phyloP scores from a whole-genome alignment of 1,140 invertebrate genomes.

The Drepana arcuata region DNA sequence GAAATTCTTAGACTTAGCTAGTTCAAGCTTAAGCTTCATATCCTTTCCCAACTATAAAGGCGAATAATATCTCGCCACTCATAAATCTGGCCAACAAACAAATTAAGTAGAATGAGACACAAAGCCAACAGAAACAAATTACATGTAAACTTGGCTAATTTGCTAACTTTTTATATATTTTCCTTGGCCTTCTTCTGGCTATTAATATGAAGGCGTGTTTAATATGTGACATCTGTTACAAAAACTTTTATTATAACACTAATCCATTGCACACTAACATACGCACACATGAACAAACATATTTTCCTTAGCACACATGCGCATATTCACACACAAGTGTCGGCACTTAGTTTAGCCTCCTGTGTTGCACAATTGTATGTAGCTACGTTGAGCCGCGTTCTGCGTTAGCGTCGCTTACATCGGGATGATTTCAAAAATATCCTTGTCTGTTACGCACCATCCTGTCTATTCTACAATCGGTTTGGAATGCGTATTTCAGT shows the following conservation, averaged over 20 bases:
- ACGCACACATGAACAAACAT: constrained; percentile 22
- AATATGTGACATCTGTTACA: constrained; percentile 72
- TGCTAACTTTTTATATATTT: constrained; percentile 66
- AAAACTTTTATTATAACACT: constrained; percentile 72
- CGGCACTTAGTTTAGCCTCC: constrained; percentile 56
- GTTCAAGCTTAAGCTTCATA: too few relatives aligned
- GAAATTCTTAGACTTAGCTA: too few relatives aligned
- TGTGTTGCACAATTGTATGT: constrained; percentile 36
- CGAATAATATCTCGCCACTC: too few relatives aligned
- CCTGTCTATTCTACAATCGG: too few relatives aligned
- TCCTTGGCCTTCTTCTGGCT: constrained; percentile 44
- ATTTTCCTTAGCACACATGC: constrained; percentile 22
- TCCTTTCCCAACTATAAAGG: too few relatives aligned
- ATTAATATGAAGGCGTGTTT: constrained; percentile 66
- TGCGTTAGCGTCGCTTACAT: too few relatives aligned
- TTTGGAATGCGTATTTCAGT: too few relatives aligned
- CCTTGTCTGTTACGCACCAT: too few relatives aligned
- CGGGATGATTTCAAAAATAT: too few relatives aligned
- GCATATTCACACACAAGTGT: constrained; percentile 39
- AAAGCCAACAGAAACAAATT: constrained; percentile 47
- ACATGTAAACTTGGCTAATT: constrained; percentile 45
- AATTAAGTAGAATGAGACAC: constrained; percentile 23
- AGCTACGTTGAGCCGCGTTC: constrained; percentile 5
- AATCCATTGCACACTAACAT: constrained; percentile 62
- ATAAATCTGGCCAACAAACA: constrained; percentile 29